These are phyloP conservation scores for Lindbergichthys nudifrons DNA, from an alignment of 2,797 vertebrate species.

Conservation along the genomic window DNA sequence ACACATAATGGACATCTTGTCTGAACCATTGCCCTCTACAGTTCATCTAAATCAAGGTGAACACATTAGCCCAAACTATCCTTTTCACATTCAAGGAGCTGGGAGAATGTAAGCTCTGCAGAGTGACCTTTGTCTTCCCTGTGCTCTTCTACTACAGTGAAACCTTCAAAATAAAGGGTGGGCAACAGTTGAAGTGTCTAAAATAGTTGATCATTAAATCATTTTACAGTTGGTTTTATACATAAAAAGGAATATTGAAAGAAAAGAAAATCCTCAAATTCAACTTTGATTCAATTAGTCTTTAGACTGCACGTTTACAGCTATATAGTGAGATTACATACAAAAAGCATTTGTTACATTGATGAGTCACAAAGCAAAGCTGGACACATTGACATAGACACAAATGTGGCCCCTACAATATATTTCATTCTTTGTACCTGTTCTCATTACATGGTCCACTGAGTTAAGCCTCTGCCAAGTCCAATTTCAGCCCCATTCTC, in stretches of 20 bases:
- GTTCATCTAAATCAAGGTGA: background rate
- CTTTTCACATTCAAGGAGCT: background rate
- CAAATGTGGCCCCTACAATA: background rate
- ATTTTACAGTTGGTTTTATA: too few relatives aligned
- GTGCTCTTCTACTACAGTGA: background rate
- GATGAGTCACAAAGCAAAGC: background rate
- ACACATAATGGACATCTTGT: background rate
- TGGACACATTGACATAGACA: background rate
- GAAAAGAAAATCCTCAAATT: too few relatives aligned
- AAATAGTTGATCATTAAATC: too few relatives aligned
- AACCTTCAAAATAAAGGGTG: conserved; percentile 4
- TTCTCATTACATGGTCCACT: conserved; percentile 30
- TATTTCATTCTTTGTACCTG: background rate
- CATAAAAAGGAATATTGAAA: too few relatives aligned
- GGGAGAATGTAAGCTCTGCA: background rate
- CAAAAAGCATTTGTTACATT: background rate
- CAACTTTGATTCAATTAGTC: too few relatives aligned
- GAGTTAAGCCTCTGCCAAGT: conserved; percentile 21
- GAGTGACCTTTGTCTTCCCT: background rate
- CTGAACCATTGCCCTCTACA: background rate
- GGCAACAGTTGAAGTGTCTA: background rate
- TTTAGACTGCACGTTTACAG: background rate
- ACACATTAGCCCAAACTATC: background rate
- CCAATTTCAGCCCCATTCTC: conserved; percentile 20
- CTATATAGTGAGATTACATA: background rate